Evolutionary conservation across 2,888 invertebrate genomes (phyloP).

Genomic region (Zhuqinia jingwanae): DNA sequence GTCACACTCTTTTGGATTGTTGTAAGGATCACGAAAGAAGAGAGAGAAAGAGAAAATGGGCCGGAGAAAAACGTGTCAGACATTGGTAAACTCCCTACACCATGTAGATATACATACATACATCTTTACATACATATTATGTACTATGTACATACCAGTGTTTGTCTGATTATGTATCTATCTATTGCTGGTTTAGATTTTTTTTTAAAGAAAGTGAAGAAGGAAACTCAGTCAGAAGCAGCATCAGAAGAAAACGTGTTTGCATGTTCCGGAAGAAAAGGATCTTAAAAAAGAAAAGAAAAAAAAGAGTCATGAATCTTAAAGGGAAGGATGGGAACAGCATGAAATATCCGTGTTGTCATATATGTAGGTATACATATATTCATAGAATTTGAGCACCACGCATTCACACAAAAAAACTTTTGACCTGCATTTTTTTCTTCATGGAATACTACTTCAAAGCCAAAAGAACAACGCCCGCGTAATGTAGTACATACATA

Average conservation of each 20-base stretch:
- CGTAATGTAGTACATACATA: too few relatives aligned
- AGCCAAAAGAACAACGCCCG: too few relatives aligned
- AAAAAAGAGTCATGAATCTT: constrained; percentile 38
- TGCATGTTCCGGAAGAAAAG: constrained; percentile 28
- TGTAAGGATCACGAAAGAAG: background rate
- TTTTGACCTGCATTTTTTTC: constrained; percentile 40
- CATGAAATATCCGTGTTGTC: constrained; percentile 10
- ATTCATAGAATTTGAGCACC: background rate
- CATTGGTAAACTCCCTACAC: constrained; percentile 19
- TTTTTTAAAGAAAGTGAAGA: constrained; percentile 8
- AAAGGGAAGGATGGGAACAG: background rate
- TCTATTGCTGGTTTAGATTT: background rate
- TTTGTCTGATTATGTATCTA: constrained; percentile 1
- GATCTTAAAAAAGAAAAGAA: background rate
- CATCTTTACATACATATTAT: too few relatives aligned
- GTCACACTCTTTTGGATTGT: constrained; percentile 16
- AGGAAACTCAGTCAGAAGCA: background rate
- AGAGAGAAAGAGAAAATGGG: too few relatives aligned
- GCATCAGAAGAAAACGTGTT: constrained; percentile 27
- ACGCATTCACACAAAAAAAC: background rate
- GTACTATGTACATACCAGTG: background rate
- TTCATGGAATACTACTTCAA: background rate
- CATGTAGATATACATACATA: background rate
- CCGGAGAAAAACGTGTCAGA: constrained; percentile 8
- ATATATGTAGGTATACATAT: too few relatives aligned